Evolutionary conservation across 2,888 invertebrate genomes (phyloP), one percentile per base, ranked within the genome.

Genomic region (Listrodromus nycthemerus): DNA sequence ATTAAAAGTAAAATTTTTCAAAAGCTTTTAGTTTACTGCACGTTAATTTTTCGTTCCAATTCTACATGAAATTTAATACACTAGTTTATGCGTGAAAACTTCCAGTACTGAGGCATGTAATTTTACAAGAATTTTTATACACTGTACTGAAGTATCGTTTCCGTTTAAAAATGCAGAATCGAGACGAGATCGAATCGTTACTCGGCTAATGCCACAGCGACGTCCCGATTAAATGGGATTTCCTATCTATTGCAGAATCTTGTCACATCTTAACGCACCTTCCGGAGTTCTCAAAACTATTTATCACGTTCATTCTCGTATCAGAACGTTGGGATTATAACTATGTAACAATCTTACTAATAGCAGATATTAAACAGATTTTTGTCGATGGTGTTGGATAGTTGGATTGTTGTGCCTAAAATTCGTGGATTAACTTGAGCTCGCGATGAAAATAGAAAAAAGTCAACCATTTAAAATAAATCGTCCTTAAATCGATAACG

Each of bases 261-360:
- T 93, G 93, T 93, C 93, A 93, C 93, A 91, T 92, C 93, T 94
- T 93, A 93, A 94, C 93, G 93, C 93, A 94, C 93, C 93, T 94
- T 93, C 93, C 93, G 90, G 93, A 93, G 93, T 92, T 93, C 92
- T 93, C 93, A 87, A 88, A 65, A 86, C 84, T 86, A 45, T 5
- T 86, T 85, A 75, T 87, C 75, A 88, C 85, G 80, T 70, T 87
- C 83, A 76, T 82, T 85, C 75, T 67, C 67, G 67, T 73, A 45
- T 76, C 50, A 69, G 69, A 66, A 79, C 37, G 48, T 74, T 58
- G 79, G 70, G 70, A 70, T 45, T 70, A 45, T 74, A 55, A 41
- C 58, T 30, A 58, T 37, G 37, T 73, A 65, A 19, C 21, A 65
- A 65, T 65, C 73, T 77, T 69, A 83, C 80, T 84, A 84, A 84